Evolutionary conservation across 2,113 vertebrate genomes (phyloP).

Genomic region (Prunella himalayana): DNA sequence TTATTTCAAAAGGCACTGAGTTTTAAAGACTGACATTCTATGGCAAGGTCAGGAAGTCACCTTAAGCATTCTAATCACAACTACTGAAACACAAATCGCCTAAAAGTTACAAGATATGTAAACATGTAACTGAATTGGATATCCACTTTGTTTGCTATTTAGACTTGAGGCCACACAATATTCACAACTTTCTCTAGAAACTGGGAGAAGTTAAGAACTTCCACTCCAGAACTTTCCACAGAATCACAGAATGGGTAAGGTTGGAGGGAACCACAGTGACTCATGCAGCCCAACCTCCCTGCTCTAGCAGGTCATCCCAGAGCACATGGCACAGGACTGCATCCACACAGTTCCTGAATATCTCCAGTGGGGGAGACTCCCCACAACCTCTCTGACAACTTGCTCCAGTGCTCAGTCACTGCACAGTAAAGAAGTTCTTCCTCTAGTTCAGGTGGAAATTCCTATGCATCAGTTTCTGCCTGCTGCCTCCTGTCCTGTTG

Average conservation of each 20-base stretch:
- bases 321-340: not conserved
- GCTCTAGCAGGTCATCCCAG: not conserved
- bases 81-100: not conserved
- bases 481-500: not conserved
- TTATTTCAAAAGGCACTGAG: not conserved
- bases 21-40: not conserved
- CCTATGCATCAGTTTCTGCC: not conserved
- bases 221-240: not conserved
- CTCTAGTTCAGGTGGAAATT: not conserved
- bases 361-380: not conserved
- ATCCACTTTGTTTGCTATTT: not conserved
- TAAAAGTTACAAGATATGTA: not conserved
- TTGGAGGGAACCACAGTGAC: not conserved
- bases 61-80: not conserved
- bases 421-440: not conserved
- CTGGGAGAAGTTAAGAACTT: not conserved
- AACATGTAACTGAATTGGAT: not conserved
- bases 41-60: not conserved
- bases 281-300: not conserved
- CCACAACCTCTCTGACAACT: not conserved
- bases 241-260: not conserved
- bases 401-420: not conserved
- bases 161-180: not conserved
- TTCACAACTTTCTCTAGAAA: not conserved
- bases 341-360: rapidly evolving